phyloP scores from a whole-genome alignment of 2,113 vertebrate genomes.

The Scortum barcoo region DNA sequence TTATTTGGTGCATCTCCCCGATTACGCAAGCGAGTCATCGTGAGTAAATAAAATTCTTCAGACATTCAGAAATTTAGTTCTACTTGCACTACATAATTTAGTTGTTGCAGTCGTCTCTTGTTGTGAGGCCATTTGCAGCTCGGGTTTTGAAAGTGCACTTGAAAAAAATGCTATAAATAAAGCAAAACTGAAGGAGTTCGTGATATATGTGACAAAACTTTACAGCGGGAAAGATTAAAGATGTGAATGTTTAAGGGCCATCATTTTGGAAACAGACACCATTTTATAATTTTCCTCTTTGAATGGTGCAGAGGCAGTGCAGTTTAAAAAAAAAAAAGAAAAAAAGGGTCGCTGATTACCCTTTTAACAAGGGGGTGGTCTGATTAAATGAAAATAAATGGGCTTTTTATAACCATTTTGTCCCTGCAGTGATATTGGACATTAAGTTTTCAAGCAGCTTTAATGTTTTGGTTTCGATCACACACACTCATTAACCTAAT shows the following conservation, averaged over 20 bases:
- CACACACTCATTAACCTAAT: neutral
- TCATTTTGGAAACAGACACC: neutral
- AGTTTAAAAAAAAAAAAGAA: neutral
- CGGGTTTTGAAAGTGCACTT: neutral
- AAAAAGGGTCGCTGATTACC: neutral
- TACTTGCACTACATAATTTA: neutral
- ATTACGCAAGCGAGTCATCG: neutral
- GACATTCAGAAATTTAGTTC: neutral
- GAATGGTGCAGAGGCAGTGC: too few relatives aligned
- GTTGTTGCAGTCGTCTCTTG: neutral
- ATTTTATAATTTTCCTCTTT: neutral
- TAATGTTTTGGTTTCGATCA: neutral
- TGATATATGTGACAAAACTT: neutral
- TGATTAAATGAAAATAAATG: neutral
- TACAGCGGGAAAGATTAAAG: neutral
- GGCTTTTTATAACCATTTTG: neutral
- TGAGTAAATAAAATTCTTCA: neutral
- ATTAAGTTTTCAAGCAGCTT: neutral
- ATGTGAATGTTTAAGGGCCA: too few relatives aligned
- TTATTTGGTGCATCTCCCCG: neutral
- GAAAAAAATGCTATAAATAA: neutral
- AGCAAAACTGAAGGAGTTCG: neutral
- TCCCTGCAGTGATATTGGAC: too few relatives aligned
- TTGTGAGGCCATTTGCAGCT: neutral
- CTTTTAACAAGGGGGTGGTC: neutral